phyloP scores from a whole-genome alignment of 2,888 invertebrate genomes.

The Acrobeloides nanus region DNA sequence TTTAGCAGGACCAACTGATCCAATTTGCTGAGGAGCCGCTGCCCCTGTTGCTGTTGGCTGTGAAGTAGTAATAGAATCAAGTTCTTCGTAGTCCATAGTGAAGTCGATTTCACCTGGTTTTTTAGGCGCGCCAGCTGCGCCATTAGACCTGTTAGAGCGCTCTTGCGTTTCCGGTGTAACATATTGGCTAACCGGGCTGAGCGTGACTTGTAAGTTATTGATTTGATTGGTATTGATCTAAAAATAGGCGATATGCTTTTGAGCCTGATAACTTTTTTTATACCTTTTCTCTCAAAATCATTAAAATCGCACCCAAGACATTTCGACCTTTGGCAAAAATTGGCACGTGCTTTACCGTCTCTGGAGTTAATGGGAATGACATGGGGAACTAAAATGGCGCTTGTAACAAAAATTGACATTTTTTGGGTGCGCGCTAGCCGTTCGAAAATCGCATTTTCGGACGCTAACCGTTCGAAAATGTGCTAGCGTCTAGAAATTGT shows the following conservation, averaged over 20 bases:
- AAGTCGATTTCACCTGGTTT: not conserved
- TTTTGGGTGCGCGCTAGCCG: slow-evolving; percentile 2
- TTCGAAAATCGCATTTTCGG: too few species aligned
- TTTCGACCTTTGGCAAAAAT: slow-evolving; percentile 21
- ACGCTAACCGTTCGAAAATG: too few species aligned
- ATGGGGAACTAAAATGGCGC: slow-evolving; percentile 23
- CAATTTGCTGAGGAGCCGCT: too few species aligned
- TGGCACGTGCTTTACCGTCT: slow-evolving; percentile 21
- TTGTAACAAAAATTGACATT: not conserved
- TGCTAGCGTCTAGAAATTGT: too few species aligned
- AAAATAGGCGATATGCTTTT: not conserved
- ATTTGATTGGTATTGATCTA: not conserved
- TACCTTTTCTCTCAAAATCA: slow-evolving; percentile 24
- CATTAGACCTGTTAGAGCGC: not conserved
- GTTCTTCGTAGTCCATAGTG: not conserved
- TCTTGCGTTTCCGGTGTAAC: not conserved
- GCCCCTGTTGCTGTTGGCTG: too few species aligned
- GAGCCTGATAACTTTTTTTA: not conserved
- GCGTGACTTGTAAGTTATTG: not conserved
- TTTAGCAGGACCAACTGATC: too few species aligned
- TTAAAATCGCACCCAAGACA: slow-evolving; percentile 22
- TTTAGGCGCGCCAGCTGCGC: not conserved
- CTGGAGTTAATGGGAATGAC: slow-evolving; percentile 17
- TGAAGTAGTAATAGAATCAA: too few species aligned
- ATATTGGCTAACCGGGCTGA: not conserved